Percentiles rank a stretch among this genome's conserved stretches.
phyloP scores from a whole-genome alignment of 2,797 vertebrate genomes.

The Amniataba percoides region DNA sequence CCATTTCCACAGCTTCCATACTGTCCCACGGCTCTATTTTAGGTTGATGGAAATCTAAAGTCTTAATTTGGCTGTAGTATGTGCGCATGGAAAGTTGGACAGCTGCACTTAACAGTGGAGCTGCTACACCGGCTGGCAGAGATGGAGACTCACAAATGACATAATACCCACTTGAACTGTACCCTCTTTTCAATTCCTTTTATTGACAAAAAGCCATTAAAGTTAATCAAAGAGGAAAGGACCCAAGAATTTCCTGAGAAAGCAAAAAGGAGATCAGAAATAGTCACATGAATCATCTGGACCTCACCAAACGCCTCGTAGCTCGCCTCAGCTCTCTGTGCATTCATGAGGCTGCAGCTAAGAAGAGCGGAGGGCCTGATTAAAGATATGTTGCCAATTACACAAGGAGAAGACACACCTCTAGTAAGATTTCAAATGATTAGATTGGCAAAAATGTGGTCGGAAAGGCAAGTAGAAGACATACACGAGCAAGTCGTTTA shows the following conservation, averaged over 20 bases:
- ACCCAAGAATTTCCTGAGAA: slow-evolving; percentile 76
- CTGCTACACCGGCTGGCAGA: neutral
- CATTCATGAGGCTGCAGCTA: slow-evolving; percentile 42
- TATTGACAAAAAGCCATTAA: slow-evolving; percentile 75
- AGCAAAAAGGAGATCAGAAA: slow-evolving; percentile 55
- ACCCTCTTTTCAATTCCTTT: slow-evolving; percentile 52
- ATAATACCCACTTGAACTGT: slow-evolving; percentile 1
- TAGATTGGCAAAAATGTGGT: neutral
- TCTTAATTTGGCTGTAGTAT: slow-evolving; percentile 38
- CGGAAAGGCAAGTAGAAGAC: slow-evolving; percentile 18
- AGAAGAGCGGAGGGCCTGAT: slow-evolving; percentile 22
- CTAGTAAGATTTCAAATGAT: slow-evolving; percentile 13
- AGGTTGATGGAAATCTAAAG: slow-evolving; percentile 19
- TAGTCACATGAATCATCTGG: slow-evolving; percentile 26
- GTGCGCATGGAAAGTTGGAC: slow-evolving; percentile 24
- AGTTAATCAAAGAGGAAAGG: slow-evolving; percentile 51
- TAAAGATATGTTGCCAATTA: slow-evolving; percentile 26
- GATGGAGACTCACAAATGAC: slow-evolving; percentile 30
- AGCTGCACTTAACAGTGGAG: slow-evolving; percentile 23
- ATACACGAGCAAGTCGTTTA: slow-evolving; percentile 26
- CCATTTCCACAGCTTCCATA: slow-evolving; percentile 2
- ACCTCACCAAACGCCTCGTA: slow-evolving; percentile 26
- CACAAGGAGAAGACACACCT: slow-evolving; percentile 17
- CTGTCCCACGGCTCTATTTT: slow-evolving; percentile 43
- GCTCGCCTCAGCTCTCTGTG: slow-evolving; percentile 50